Conservation (phyloP, 2,888 invertebrate species). For the Sycophila texana region DNA sequence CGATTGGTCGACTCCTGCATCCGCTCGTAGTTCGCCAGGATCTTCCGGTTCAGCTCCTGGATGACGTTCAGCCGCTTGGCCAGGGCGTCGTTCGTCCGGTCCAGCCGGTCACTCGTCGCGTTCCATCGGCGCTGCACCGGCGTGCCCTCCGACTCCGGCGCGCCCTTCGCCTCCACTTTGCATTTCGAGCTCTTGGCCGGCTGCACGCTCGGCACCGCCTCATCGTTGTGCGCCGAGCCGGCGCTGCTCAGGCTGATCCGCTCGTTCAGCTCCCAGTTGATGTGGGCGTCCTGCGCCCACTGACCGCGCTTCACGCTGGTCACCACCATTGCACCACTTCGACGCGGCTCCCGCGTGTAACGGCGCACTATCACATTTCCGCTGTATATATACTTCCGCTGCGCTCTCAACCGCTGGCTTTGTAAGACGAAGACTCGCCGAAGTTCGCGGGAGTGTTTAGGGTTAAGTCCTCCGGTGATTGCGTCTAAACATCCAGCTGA, state of each 20-base stretch:
- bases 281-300: conserved; percentile 58
- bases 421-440: too few relatives aligned
- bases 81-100: conserved; percentile 70
- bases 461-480: background rate
- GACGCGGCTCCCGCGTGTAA: too few relatives aligned
- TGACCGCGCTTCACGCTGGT: conserved; percentile 44
- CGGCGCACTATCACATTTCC: too few relatives aligned
- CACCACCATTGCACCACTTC: conserved; percentile 59
- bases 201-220: background rate
- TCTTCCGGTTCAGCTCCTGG: conserved; percentile 72
- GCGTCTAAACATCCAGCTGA: conserved; percentile 17
- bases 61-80: conserved; percentile 70
- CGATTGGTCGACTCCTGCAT: conserved; percentile 62
- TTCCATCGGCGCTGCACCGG: conserved; percentile 63
- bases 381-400: too few relatives aligned
- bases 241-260: conserved; percentile 71
- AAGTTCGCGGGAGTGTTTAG: too few relatives aligned
- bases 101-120: conserved; percentile 63
- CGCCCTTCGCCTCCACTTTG: conserved; percentile 34
- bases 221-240: conserved; percentile 58
- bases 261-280: conserved; percentile 74
- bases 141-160: conserved; percentile 57
- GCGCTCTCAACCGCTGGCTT: background rate
- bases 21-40: conserved; percentile 70
- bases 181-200: background rate